Conservation (phyloP, 1,140 invertebrate species). For the Drosophila ficusphila region DNA sequence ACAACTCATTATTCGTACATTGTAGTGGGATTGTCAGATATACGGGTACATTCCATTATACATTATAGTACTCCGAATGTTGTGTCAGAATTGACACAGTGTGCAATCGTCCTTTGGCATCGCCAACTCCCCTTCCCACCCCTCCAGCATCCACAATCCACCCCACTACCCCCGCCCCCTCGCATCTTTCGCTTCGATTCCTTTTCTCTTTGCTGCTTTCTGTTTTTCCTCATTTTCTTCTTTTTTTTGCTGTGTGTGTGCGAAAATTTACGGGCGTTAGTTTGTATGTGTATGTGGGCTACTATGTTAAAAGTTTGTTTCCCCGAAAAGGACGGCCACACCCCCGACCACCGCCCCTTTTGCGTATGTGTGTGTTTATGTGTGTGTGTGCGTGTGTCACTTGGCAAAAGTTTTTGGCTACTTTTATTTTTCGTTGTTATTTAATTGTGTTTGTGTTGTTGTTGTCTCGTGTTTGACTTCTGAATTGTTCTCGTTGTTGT, state of each 20-base stretch:
- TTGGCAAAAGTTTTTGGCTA: constrained; percentile 64
- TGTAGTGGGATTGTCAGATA: constrained; percentile 44
- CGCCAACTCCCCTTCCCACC: not conserved
- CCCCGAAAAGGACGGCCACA: constrained; percentile 33
- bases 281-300: constrained; percentile 64
- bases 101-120: constrained; percentile 53
- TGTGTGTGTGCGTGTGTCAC: constrained; percentile 13
- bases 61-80: constrained; percentile 36
- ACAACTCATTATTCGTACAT: constrained; percentile 47
- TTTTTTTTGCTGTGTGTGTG: constrained; percentile 30
- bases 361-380: not conserved
- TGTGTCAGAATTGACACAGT: constrained; percentile 55
- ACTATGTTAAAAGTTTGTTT: constrained; percentile 77
- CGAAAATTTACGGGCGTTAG: constrained; percentile 9
- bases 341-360: constrained; percentile 17
- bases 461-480: constrained; percentile 47
- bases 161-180: not conserved
- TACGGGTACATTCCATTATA: constrained; percentile 26
- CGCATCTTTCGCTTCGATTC: constrained; percentile 24
- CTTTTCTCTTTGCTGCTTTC: constrained; percentile 30
- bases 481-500: constrained; percentile 32
- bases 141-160: too few relatives aligned
- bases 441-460: constrained; percentile 67
- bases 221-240: constrained; percentile 37
- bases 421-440: constrained; percentile 61